These are phyloP conservation scores for Drosophila histrio DNA, from an alignment of 2,888 invertebrate species.

Conservation along the genomic window DNA sequence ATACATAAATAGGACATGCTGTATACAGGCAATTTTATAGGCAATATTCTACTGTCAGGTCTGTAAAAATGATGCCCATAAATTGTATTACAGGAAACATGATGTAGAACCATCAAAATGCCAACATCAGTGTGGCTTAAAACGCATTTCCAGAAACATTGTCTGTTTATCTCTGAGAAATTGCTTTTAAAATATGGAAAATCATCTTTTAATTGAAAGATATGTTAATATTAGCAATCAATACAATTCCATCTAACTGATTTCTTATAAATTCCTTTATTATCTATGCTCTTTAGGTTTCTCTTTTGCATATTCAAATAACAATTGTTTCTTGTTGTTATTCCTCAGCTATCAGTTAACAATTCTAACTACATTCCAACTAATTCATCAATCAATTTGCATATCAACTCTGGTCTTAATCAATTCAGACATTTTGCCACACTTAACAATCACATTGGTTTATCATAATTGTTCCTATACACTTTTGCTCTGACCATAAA, in stretches of 20 bases:
- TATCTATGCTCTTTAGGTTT: no score
- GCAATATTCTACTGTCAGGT: conserved; percentile 13
- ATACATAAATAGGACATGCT: conserved; percentile 14
- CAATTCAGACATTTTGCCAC: not conserved
- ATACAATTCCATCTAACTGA: not conserved
- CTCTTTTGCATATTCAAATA: no score
- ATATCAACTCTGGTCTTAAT: not conserved
- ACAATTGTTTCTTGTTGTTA: no score
- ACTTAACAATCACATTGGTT: not conserved
- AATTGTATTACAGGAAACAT: not conserved
- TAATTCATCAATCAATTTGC: not conserved
- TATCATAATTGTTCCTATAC: conserved; percentile 22
- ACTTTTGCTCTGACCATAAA: conserved; percentile 5
- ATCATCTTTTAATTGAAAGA: not conserved
- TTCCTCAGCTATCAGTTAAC: no score
- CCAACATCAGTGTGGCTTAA: conserved; percentile 2
- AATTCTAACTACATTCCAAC: no score
- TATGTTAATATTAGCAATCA: not conserved
- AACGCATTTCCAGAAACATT: conserved; percentile 1
- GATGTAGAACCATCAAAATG: not conserved
- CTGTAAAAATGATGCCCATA: conserved; percentile 12
- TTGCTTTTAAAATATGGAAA: not conserved
- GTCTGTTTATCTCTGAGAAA: not conserved
- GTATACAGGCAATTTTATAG: conserved; percentile 18
- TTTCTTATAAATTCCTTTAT: no score